Base-by-base conservation (phyloP, 2,888 invertebrate species). In the Rhorus exstirpatorius region DNA sequence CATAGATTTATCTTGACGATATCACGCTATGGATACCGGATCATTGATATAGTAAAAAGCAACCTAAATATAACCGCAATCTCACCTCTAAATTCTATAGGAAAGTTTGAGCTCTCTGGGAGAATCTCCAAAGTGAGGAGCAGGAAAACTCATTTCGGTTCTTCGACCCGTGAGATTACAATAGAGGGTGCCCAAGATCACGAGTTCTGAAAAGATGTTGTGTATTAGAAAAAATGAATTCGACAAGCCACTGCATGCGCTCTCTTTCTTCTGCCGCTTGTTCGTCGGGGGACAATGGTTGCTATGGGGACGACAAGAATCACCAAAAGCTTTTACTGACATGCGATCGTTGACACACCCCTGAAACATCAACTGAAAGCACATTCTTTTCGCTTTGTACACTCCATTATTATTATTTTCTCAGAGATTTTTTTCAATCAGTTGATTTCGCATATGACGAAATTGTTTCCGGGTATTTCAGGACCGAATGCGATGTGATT, bases 81-180 rank as follows among this genome's bases (percentile, higher is more conserved):
- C 65, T 65, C 49, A 8, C 19, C 17, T 17, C 51, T 41, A 17
- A 41, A 67, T 74, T 67, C 38, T 51, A 26, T 60, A 67, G 67
- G 12, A 2, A 24, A 67, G 55, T 41, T 63, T 19, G 31, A 76
- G 49, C 21, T 71, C 41, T 63, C 14, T 21, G 24, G 53, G 31
- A 26, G 67, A 35, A 26, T 53, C 35, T n/a, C 35, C n/a, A 53
- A 79, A 67, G 58, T 17, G 26, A 35, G 26, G 51, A 14, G 24
- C 61, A n/a, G 17, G 31, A 51, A 81, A 71, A 44, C 58, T 81
- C 76, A 76, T 81, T 76, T 49, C 17, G 26, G 41, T 63, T 53
- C 71, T 41, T 65, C 65, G 81, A 76, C 58, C 81, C 61, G 21
- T 58, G 55, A 63, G 55, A 19, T 24, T 12, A 71, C 76, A 67